These are phyloP conservation scores for Chymomyza fuscimana DNA, from an alignment of 2,888 invertebrate genomes.

Conservation along the genomic window DNA sequence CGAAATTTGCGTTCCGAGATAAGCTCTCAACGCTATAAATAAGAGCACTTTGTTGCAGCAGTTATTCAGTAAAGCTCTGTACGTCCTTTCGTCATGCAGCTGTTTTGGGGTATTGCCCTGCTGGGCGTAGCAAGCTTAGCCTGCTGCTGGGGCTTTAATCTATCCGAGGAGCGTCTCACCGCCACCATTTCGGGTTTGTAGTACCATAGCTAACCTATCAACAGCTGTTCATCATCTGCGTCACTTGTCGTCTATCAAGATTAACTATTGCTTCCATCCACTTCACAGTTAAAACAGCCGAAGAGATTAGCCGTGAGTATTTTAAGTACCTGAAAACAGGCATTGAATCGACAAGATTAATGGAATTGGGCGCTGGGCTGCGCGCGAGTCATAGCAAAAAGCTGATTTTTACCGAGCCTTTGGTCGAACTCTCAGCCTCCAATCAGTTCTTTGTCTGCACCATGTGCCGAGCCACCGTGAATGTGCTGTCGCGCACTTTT, in stretches of 20 bases:
- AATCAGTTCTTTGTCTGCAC: constrained; percentile 75
- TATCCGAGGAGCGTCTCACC: constrained; percentile 51
- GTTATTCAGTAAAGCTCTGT: constrained; percentile 34
- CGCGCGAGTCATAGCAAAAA: constrained; percentile 56
- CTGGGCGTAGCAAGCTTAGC: constrained; percentile 33
- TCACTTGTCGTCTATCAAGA: not conserved
- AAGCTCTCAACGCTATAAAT: constrained; percentile 39
- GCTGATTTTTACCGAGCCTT: constrained; percentile 57
- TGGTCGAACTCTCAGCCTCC: constrained; percentile 53
- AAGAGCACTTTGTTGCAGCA: not conserved
- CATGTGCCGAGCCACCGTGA: constrained; percentile 69
- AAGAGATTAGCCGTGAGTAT: constrained; percentile 71
- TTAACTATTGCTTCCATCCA: constrained; percentile 1
- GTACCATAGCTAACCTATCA: not conserved
- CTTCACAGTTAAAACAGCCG: constrained; percentile 63
- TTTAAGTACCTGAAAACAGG: constrained; percentile 65
- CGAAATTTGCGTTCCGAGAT: not conserved
- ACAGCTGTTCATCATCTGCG: not conserved
- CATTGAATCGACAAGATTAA: constrained; percentile 56
- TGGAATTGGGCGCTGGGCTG: constrained; percentile 58
- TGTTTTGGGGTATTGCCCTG: constrained; percentile 34
- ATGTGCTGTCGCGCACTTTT: constrained; percentile 74
- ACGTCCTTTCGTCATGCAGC: constrained; percentile 33
- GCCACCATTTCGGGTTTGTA: constrained; percentile 61
- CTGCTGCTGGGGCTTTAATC: constrained; percentile 35